Conservation (phyloP, 2,113 vertebrate species). For the Marmota flaviventris region DNA sequence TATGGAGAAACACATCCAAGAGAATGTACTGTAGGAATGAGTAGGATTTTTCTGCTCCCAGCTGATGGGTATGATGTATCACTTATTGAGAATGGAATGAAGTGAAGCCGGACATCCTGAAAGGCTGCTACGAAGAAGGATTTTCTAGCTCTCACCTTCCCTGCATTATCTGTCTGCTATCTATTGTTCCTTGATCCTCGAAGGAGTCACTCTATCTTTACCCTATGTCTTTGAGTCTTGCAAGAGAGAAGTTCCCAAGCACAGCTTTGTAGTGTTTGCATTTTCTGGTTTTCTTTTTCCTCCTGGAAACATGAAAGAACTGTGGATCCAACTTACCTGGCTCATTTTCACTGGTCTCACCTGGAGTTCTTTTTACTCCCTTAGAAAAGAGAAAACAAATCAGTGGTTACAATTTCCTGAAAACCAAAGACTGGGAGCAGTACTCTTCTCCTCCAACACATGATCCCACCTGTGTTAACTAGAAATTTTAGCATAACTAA, state of each 20-base stretch:
- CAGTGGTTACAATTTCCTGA: not conserved
- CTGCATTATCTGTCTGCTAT: not conserved
- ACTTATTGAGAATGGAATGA: not conserved
- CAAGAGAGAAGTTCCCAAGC: not conserved
- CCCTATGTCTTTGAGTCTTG: not conserved
- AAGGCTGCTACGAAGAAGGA: not conserved
- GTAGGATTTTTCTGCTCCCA: not conserved
- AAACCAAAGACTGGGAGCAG: not conserved
- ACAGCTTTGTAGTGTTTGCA: not conserved
- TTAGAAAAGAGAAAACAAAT: slow-evolving; percentile 8
- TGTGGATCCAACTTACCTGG: not conserved
- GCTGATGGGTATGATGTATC: not conserved
- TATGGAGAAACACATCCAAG: not conserved
- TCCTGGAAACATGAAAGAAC: not conserved
- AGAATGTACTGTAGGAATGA: not conserved
- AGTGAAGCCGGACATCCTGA: not conserved
- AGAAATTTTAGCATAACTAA: slow-evolving; percentile 1
- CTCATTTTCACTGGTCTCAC: not conserved
- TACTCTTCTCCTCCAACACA: not conserved
- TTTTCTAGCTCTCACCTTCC: not conserved
- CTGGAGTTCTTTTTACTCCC: not conserved
- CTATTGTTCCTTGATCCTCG: not conserved
- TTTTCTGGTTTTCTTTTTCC: not conserved
- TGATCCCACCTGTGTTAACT: not conserved
- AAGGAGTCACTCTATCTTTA: not conserved